These are phyloP conservation scores for Nebria ingens DNA, from an alignment of 1,140 invertebrate species.

Conservation along the genomic window DNA sequence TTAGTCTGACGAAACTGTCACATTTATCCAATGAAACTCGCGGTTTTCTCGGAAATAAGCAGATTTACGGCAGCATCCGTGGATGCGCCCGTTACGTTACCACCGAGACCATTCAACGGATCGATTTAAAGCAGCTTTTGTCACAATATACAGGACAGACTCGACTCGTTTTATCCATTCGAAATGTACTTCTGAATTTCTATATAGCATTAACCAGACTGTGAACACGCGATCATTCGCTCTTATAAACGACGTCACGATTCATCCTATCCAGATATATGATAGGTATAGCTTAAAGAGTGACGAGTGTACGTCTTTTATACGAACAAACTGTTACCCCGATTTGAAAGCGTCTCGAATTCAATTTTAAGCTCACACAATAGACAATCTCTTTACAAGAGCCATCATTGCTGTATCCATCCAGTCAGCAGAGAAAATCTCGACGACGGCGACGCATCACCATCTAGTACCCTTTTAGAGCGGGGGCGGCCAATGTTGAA, in stretches of 20 bases:
- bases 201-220: conserved; percentile 7
- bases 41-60: too few species aligned
- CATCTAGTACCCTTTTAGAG: too few species aligned
- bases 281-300: not conserved
- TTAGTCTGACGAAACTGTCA: too few species aligned
- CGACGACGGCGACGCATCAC: not conserved
- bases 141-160: conserved; percentile 6
- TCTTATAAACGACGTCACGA: not conserved
- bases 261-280: not conserved
- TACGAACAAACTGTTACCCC: not conserved
- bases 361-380: conserved; percentile 9
- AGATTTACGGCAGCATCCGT: not conserved
- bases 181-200: conserved; percentile 8
- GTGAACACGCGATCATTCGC: not conserved
- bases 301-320: not conserved
- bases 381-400: conserved; percentile 8
- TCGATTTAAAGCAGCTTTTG: conserved; percentile 8
- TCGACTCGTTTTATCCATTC: not conserved
- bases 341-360: conserved; percentile 8
- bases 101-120: not conserved
- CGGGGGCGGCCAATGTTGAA: too few species aligned
- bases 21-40: too few species aligned
- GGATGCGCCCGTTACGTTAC: not conserved
- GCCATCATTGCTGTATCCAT: conserved; percentile 5
- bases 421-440: not conserved